phyloP scores from a whole-genome alignment of 92 coral and sea anemone genomes.

The Actinernus sp. region DNA sequence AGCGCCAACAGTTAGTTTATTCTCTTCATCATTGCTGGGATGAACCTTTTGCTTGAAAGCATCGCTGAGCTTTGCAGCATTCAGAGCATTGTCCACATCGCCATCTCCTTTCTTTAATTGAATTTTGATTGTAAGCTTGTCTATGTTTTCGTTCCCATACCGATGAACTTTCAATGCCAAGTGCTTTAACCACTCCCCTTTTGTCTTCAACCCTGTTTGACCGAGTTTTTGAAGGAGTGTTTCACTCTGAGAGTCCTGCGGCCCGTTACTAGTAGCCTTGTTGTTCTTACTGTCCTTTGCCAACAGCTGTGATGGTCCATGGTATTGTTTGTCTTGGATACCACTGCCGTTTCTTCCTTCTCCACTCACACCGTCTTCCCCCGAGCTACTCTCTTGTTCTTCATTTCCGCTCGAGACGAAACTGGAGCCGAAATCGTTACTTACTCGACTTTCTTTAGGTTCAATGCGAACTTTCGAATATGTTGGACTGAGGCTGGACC shows the following conservation, averaged over 20 bases:
- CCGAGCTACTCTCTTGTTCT: neutral
- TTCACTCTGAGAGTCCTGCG: neutral
- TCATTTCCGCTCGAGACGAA: neutral
- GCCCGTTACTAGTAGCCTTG: neutral
- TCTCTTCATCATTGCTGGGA: too few relatives aligned
- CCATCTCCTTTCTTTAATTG: too few relatives aligned
- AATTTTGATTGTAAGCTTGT: too few relatives aligned
- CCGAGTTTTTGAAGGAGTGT: neutral
- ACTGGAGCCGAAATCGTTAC: neutral
- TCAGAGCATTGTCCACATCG: too few relatives aligned
- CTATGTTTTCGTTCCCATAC: too few relatives aligned
- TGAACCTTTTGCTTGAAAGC: too few relatives aligned
- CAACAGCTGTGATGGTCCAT: neutral
- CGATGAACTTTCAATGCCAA: neutral
- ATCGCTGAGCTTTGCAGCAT: too few relatives aligned
- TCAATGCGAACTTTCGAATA: neutral
- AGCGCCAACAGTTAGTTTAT: too few relatives aligned
- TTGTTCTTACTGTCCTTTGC: neutral
- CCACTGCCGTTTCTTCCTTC: neutral
- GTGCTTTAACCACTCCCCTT: neutral
- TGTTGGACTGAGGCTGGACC: too few relatives aligned
- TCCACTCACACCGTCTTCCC: neutral
- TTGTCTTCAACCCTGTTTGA: neutral
- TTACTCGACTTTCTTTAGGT: neutral
- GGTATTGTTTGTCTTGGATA: neutral